Evolutionary conservation across 1,140 invertebrate species (phyloP), one percentile per base, ranked within the genome.

Genomic region (Rhopalosiphum padi): DNA sequence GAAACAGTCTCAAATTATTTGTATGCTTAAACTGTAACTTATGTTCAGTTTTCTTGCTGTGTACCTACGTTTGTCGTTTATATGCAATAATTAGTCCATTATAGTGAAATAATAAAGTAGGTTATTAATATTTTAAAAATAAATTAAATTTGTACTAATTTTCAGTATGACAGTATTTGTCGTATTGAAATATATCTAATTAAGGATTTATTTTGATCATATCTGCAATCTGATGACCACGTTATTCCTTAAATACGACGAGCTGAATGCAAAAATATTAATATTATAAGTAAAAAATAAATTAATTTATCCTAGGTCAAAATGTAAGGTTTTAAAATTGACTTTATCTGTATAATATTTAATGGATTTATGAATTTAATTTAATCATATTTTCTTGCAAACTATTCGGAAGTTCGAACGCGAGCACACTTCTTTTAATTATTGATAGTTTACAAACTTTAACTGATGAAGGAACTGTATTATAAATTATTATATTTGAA

Each of bases 401-500:
- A 11, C 9, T 11, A 15, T 60, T 30, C 9, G 55, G 55, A 30
- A 60, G 55, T 60, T 60, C 11, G 30, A 60, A 30, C 55, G 25
- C 55, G 55, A 30, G 30, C 11, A 30, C 55, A 30, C 25, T 77
- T 77, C 55, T 77, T 77, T 77, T 35, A 77, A 77, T 77, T 77
- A 77, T n/a, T 77, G 60, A n/a, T 77, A n/a, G 60, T n/a, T 77
- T 77, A 77, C 15, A 77, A 77, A 77, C 60, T n/a, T n/a, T 18
- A 77, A 77, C n/a, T 18, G 30, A 77, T 35, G 15, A 77, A n/a
- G 25, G 25, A 60, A 30, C 9, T 60, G 0, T 9, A 60, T 68
- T n/a, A 68, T 68, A 68, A n/a, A n/a, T 68, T n/a, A 68, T n/a
- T 68, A n/a, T n/a, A 68, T n/a, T 68, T 68, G 60, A 68, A 68